Percentiles rank a stretch among this genome's conserved stretches.
Evolutionary conservation across 2,888 invertebrate species (phyloP).

Genomic region (Sinotaia quadrata): DNA sequence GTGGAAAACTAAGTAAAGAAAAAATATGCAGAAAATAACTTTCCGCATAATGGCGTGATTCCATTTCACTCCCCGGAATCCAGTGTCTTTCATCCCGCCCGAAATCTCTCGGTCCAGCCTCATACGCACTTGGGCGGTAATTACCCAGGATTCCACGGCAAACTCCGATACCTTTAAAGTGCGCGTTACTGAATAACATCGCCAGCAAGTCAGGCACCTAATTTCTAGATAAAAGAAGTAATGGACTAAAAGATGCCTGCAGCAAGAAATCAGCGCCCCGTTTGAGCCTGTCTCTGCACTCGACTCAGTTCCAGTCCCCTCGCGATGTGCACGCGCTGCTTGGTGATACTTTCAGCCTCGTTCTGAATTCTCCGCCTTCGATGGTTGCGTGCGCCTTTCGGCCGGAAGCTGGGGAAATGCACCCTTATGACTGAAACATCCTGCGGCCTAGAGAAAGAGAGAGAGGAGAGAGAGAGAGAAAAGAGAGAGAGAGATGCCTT

Average conservation of each 20-base stretch:
- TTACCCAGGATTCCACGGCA: conserved; percentile 39
- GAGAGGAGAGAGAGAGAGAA: too few species aligned
- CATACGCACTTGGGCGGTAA: conserved; percentile 27
- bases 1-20: conserved; percentile 6
- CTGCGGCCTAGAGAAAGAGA: conserved; percentile 26
- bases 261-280: conserved; percentile 20
- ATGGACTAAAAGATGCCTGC: conserved; percentile 12
- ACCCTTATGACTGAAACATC: conserved; percentile 30
- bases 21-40: conserved; percentile 11
- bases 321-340: neutral
- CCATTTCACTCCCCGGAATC: conserved; percentile 29
- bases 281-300: neutral
- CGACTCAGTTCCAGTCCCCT: too few species aligned
- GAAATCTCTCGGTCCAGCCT: conserved; percentile 20
- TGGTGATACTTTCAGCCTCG: neutral
- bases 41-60: conserved; percentile 26
- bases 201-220: conserved; percentile 15
- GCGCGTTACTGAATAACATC: conserved; percentile 29
- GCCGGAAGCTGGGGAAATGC: conserved; percentile 29
- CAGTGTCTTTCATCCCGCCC: conserved; percentile 26
- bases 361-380: neutral
- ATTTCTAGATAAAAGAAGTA: conserved; percentile 27
- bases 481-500: conserved; percentile 6
- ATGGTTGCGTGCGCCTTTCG: conserved; percentile 14
- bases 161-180: conserved; percentile 42